Evolutionary conservation across 64 coral and sea anemone genomes (phyloP).

Genomic region (Cladopsammia gracilis): DNA sequence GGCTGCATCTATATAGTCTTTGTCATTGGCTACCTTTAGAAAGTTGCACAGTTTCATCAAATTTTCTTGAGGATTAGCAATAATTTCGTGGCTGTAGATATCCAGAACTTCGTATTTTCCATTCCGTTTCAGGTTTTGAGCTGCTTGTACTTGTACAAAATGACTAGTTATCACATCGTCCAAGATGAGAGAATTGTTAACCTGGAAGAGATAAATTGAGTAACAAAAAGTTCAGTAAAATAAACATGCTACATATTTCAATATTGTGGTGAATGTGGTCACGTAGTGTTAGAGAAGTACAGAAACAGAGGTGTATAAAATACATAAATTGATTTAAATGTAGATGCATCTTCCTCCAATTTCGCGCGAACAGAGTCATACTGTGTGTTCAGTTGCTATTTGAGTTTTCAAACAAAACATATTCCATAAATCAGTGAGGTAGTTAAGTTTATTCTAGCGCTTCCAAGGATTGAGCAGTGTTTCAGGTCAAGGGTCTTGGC

Average conservation of each 20-base stretch:
- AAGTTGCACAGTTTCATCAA: conserved; percentile 2
- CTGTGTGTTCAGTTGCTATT: too few relatives aligned
- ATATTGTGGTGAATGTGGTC: too few relatives aligned
- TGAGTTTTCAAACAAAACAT: too few relatives aligned
- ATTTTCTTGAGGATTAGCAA: neutral
- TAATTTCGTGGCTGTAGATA: conserved; percentile 18
- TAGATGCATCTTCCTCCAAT: too few relatives aligned
- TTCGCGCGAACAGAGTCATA: too few relatives aligned
- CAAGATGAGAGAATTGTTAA: neutral
- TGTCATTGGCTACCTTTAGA: neutral
- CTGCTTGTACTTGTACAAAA: neutral
- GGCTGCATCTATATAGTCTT: neutral
- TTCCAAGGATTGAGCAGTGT: too few relatives aligned
- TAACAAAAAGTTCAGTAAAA: neutral
- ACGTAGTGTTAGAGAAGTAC: too few relatives aligned
- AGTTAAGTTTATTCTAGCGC: too few relatives aligned
- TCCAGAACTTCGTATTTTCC: neutral
- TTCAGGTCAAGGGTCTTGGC: too few relatives aligned
- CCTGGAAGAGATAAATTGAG: neutral
- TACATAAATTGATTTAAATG: too few relatives aligned
- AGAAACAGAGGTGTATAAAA: too few relatives aligned
- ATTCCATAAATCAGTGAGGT: too few relatives aligned
- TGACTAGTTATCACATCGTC: neutral
- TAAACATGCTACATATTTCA: neutral
- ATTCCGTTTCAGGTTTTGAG: neutral